A percentile compares a stretch with the other conserved stretches of the same genome.
Conservation (phyloP, 2,113 vertebrate species). For the Himantopus leucocephalus region DNA sequence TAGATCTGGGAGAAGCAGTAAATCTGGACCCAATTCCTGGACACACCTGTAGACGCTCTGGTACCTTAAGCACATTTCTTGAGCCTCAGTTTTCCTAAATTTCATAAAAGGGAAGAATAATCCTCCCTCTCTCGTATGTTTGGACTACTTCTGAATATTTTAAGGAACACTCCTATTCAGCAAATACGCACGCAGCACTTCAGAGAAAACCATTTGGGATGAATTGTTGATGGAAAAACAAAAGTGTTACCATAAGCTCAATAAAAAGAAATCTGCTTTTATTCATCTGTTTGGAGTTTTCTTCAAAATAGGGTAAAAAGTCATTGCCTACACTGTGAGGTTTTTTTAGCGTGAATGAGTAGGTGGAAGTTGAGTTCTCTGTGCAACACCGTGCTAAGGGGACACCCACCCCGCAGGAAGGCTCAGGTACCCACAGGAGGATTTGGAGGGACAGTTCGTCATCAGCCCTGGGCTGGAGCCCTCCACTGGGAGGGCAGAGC, state of each 20-base stretch:
- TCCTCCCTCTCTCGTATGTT: fast-evolving
- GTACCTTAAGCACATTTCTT: background rate
- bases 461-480: background rate
- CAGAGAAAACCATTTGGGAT: background rate
- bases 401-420: no score
- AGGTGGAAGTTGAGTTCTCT: fast-evolving
- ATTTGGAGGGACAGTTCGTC: background rate
- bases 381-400: fast-evolving
- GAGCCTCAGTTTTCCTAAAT: background rate
- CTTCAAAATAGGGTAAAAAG: background rate
- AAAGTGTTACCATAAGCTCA: background rate
- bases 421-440: background rate
- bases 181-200: background rate
- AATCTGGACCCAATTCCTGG: background rate
- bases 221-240: background rate
- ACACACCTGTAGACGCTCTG: fast-evolving
- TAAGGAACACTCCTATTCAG: background rate
- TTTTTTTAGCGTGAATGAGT: fast-evolving
- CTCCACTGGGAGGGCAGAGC: background rate
- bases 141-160: background rate
- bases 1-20: background rate
- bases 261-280: background rate
- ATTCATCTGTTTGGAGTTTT: background rate
- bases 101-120: background rate
- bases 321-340: fast-evolving